phyloP scores from a whole-genome alignment of 2,888 invertebrate genomes.

The Linnaemya vulpina region DNA sequence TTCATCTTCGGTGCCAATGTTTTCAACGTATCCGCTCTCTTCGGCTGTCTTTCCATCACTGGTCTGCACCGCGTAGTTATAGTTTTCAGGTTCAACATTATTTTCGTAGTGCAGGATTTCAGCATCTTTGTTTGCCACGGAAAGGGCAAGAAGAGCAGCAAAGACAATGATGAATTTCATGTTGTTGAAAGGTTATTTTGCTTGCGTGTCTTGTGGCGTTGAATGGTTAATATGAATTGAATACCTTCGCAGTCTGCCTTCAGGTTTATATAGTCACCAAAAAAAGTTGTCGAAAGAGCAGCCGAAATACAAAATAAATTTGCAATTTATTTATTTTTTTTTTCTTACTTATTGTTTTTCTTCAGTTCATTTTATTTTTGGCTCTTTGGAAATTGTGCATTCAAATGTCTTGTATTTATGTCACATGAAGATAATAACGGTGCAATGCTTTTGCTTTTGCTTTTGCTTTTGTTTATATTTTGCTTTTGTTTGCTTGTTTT shows the following conservation, averaged over 20 bases:
- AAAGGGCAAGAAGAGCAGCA: slow-evolving; percentile 75
- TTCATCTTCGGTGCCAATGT: slow-evolving; percentile 85
- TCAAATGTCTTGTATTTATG: slow-evolving; percentile 45
- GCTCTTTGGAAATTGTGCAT: slow-evolving; percentile 28
- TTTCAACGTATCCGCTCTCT: slow-evolving; percentile 84
- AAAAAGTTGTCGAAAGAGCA: slow-evolving; percentile 44
- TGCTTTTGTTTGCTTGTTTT: background rate
- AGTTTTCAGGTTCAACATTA: slow-evolving; percentile 72
- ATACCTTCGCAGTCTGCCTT: slow-evolving; percentile 32
- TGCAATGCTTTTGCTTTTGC: slow-evolving; percentile 2
- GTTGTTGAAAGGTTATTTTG: slow-evolving; percentile 55
- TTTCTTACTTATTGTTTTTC: background rate
- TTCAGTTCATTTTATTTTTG: background rate
- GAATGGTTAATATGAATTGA: slow-evolving; percentile 50
- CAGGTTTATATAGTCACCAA: slow-evolving; percentile 53
- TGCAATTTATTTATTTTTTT: slow-evolving; percentile 9
- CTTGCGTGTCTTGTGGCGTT: slow-evolving; percentile 27
- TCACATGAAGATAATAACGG: slow-evolving; percentile 44
- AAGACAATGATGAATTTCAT: slow-evolving; percentile 81
- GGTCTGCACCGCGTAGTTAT: slow-evolving; percentile 78
- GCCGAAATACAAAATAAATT: slow-evolving; percentile 18
- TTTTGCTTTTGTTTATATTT: background rate
- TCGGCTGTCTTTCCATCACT: slow-evolving; percentile 84
- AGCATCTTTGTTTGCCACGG: slow-evolving; percentile 72
- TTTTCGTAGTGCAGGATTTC: slow-evolving; percentile 70